Conservation (phyloP, 2,888 invertebrate genomes). For the Noctua janthe region DNA sequence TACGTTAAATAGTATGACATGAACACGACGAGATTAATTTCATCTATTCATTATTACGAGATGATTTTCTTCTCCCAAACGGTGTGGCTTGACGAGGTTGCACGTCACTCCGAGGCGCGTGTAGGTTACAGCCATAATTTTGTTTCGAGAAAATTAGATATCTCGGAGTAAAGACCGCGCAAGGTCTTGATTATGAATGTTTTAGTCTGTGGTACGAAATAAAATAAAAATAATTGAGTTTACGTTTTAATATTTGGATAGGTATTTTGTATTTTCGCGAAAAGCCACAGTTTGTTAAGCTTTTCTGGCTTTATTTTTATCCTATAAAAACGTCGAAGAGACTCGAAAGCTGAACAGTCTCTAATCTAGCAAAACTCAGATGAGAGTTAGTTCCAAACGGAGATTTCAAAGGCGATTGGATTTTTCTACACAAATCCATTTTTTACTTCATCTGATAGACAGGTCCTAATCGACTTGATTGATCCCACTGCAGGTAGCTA, state of each 20-base stretch:
- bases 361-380: neutral
- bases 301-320: neutral
- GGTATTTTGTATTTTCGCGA: neutral
- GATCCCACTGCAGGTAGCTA: neutral
- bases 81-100: slow-evolving; percentile 29
- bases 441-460: neutral
- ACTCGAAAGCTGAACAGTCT: neutral
- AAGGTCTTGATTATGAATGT: slow-evolving; percentile 50
- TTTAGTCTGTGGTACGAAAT: slow-evolving; percentile 5
- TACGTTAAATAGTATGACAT: slow-evolving; percentile 9
- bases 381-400: neutral
- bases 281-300: no score
- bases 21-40: slow-evolving; percentile 51
- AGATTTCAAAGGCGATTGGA: neutral
- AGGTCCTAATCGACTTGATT: slow-evolving; percentile 7
- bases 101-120: slow-evolving; percentile 10
- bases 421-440: slow-evolving; percentile 13
- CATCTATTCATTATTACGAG: slow-evolving; percentile 55
- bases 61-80: slow-evolving; percentile 47
- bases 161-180: slow-evolving; percentile 29
- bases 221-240: neutral
- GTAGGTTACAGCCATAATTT: slow-evolving; percentile 41
- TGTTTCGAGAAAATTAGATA: slow-evolving; percentile 61
- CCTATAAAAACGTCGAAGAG: neutral
- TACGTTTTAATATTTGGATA: neutral